Conservation (phyloP, 2,888 invertebrate species). For the Mythimna ferrago region DNA sequence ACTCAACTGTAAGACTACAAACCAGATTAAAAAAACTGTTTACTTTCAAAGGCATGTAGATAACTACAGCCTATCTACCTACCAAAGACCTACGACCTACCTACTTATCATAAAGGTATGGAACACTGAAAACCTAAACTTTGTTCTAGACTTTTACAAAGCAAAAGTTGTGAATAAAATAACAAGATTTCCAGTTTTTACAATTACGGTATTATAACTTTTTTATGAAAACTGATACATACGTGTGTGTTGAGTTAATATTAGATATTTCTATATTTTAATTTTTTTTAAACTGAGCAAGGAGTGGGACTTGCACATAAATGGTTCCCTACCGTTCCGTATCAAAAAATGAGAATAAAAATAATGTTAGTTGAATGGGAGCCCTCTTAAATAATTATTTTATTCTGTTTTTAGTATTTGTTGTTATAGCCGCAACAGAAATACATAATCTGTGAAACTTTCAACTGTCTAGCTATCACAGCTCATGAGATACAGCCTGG, state of each 20-base stretch:
- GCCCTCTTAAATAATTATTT: too few species aligned
- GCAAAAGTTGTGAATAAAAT: slow-evolving; percentile 1
- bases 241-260: neutral
- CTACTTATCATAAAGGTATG: neutral
- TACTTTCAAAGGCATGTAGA: neutral
- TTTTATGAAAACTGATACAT: neutral
- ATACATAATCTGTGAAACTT: too few species aligned
- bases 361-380: too few species aligned
- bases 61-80: neutral
- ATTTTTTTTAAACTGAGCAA: too few species aligned
- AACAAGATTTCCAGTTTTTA: neutral
- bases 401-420: too few species aligned
- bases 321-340: too few species aligned
- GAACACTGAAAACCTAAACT: neutral
- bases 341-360: too few species aligned
- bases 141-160: slow-evolving; percentile 4
- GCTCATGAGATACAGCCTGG: too few species aligned
- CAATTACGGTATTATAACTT: neutral
- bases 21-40: neutral
- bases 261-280: neutral
- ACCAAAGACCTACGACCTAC: neutral
- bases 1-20: too few species aligned
- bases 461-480: too few species aligned
- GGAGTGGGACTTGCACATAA: too few species aligned
- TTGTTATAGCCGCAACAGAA: too few species aligned